Percentiles rank a stretch among this genome's conserved stretches.
These are phyloP conservation scores for Gymnothorax reevesii DNA, from an alignment of 2,797 vertebrate species.

Conservation along the genomic window DNA sequence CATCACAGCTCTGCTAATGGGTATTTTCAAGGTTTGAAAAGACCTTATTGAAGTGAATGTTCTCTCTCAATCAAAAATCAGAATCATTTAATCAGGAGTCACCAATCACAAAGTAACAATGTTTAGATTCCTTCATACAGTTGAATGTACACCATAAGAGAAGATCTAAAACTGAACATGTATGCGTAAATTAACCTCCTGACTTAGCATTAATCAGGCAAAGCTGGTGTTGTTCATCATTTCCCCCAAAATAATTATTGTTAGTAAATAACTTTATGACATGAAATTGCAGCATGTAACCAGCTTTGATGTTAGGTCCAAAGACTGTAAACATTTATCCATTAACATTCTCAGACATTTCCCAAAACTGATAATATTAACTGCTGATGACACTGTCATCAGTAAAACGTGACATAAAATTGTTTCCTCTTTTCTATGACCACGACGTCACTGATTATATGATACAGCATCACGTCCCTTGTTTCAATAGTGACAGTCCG, in stretches of 20 bases:
- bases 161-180: not conserved
- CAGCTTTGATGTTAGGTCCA: not conserved
- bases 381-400: not conserved
- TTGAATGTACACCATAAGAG: not conserved
- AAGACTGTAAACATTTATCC: not conserved
- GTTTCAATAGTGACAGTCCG: not conserved
- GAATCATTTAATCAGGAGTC: no score
- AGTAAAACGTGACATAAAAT: not conserved
- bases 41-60: no score
- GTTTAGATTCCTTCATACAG: no score
- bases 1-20: no score
- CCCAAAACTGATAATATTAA: not conserved
- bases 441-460: not conserved
- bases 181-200: not conserved
- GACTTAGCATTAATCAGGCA: not conserved
- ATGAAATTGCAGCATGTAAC: not conserved
- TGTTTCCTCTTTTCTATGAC: not conserved
- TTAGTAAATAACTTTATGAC: not conserved
- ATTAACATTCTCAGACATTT: not conserved
- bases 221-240: not conserved
- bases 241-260: not conserved
- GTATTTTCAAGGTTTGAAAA: no score
- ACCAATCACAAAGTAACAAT: no score
- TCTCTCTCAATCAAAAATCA: no score
- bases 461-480: not conserved